Percentiles rank a stretch among this genome's conserved stretches.
Evolutionary conservation across 2,797 vertebrate species (phyloP).

Genomic region (Amniataba percoides): DNA sequence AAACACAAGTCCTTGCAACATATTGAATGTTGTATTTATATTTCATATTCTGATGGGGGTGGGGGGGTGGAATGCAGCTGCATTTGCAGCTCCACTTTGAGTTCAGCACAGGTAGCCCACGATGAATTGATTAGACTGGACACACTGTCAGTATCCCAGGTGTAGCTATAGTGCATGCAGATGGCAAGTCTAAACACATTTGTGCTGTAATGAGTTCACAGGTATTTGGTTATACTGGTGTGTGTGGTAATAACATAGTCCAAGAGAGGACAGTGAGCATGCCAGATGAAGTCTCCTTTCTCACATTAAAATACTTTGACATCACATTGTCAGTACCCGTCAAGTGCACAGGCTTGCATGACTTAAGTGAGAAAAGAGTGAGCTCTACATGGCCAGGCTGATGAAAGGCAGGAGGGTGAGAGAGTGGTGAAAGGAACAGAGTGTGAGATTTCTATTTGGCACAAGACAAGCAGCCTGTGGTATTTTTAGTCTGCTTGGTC

Average conservation of each 20-base stretch:
- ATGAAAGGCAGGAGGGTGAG: constrained; percentile 12
- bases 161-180: constrained; percentile 16
- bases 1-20: not conserved
- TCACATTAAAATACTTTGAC: not conserved
- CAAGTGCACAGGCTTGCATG: not conserved
- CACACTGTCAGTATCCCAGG: constrained; percentile 38
- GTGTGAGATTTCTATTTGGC: constrained; percentile 50
- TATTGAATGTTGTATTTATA: not conserved
- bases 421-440: constrained; percentile 44
- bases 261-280: not conserved
- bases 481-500: constrained; percentile 56
- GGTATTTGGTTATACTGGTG: constrained; percentile 20
- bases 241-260: constrained; percentile 3
- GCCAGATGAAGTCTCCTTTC: not conserved
- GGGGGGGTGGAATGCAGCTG: not conserved
- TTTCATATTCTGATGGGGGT: not conserved
- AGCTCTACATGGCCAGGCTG: not conserved
- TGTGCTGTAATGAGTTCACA: constrained; percentile 6
- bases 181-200: constrained; percentile 58
- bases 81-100: not conserved
- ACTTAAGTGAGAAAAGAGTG: not conserved
- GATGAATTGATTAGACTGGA: constrained; percentile 18
- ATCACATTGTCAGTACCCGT: not conserved
- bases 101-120: constrained; percentile 1
- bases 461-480: constrained; percentile 9